Evolutionary conservation across 2,797 vertebrate genomes (phyloP).

Genomic region (Micropoecilia bifurca): DNA sequence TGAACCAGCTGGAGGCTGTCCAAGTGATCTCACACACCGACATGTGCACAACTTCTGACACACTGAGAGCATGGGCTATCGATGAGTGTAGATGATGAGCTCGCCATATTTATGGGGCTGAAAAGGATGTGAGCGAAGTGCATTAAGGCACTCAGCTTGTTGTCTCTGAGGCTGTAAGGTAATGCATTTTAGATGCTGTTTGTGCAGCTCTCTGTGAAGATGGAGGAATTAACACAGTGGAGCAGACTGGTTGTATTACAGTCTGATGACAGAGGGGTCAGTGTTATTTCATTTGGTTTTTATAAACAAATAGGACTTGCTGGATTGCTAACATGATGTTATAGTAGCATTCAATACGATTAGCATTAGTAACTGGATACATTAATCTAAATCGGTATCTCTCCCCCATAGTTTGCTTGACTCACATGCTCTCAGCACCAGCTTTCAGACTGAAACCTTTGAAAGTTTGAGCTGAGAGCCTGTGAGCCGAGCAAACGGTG

Average conservation of each 20-base stretch:
- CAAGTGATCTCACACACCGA: conserved; percentile 17
- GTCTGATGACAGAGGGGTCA: background rate
- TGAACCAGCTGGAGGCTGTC: conserved; percentile 40
- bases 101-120: background rate
- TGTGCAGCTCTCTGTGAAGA: background rate
- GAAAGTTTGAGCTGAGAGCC: too few species aligned
- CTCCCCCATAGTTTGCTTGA: too few species aligned
- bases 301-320: background rate
- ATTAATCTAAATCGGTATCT: background rate
- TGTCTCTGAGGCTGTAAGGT: conserved; percentile 6
- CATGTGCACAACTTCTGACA: background rate
- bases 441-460: too few species aligned
- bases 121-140: conserved; percentile 22
- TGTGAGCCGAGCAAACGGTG: too few species aligned
- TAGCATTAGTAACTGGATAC: background rate
- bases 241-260: conserved; percentile 6
- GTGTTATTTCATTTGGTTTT: background rate
- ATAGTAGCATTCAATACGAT: background rate
- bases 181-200: conserved; percentile 7
- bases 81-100: conserved; percentile 12
- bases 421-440: too few species aligned
- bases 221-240: background rate
- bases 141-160: conserved; percentile 2
- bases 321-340: background rate
- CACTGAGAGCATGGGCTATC: background rate